phyloP scores from a whole-genome alignment of 2,888 invertebrate genomes.

The Lacanobia wlatinum region DNA sequence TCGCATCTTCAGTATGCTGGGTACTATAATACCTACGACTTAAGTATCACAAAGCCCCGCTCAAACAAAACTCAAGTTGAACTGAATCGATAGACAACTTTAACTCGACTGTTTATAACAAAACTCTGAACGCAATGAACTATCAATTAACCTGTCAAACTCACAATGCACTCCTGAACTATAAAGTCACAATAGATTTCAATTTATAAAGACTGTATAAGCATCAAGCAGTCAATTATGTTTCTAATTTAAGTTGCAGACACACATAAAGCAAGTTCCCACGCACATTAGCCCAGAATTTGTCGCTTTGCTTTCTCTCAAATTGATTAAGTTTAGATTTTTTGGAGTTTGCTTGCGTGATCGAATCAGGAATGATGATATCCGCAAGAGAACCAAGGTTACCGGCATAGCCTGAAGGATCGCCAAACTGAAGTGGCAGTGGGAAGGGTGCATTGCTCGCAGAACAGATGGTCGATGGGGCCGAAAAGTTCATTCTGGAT shows the following conservation, averaged over 20 bases:
- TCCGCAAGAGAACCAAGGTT: no score
- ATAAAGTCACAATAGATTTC: neutral
- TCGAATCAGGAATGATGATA: no score
- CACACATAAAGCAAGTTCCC: slow-evolving; percentile 12
- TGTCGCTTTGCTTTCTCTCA: neutral
- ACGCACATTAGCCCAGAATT: neutral
- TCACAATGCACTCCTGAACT: neutral
- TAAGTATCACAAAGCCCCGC: neutral
- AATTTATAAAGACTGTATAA: neutral
- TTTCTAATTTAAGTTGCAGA: slow-evolving; percentile 22
- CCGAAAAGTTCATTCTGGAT: no score
- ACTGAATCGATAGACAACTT: no score
- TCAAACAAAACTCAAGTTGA: neutral
- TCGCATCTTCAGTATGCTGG: no score
- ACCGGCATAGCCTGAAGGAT: no score
- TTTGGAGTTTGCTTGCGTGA: no score
- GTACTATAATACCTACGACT: no score
- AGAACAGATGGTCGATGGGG: no score
- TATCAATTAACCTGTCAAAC: neutral
- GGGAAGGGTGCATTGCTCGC: no score
- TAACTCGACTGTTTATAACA: no score
- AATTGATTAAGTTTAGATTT: neutral
- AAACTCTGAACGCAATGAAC: neutral
- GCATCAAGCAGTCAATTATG: slow-evolving; percentile 46
- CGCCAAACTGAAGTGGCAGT: no score